Conservation (phyloP, 2,113 vertebrate genomes). For the Toxotes jaculatrix region DNA sequence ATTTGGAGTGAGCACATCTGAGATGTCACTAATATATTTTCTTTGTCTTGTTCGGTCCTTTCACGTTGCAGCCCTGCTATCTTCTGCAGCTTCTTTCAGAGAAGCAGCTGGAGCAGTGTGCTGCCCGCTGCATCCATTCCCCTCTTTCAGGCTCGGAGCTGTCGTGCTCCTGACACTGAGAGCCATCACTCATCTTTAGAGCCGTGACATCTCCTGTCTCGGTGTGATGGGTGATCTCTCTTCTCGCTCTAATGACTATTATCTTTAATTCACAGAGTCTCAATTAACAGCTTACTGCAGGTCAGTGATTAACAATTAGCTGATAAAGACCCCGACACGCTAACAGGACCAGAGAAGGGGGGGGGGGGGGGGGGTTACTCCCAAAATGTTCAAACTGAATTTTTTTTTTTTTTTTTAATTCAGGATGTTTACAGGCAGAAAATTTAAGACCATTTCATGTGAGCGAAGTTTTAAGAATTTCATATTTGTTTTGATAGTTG, state of each 20-base stretch:
- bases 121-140: slow-evolving; percentile 30
- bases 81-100: not conserved
- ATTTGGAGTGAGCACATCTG: no score
- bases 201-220: slow-evolving; percentile 56
- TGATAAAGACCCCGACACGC: slow-evolving; percentile 47
- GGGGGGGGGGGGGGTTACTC: not conserved
- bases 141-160: slow-evolving; percentile 27
- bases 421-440: no score
- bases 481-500: not conserved
- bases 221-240: slow-evolving; percentile 61
- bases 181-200: slow-evolving; percentile 52
- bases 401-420: slow-evolving; percentile 10
- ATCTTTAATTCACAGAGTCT: slow-evolving; percentile 68
- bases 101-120: not conserved
- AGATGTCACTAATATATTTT: no score
- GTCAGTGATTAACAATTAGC: slow-evolving; percentile 68
- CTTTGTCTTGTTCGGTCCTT: slow-evolving; percentile 1
- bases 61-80: not conserved
- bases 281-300: slow-evolving; percentile 70
- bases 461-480: not conserved
- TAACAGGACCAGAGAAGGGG: slow-evolving; percentile 20
- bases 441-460: not conserved
- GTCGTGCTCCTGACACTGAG: slow-evolving; percentile 36
- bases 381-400: no score
- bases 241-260: slow-evolving; percentile 56